Evolutionary conservation across 2,113 vertebrate species (phyloP).

Genomic region (Myotis lucifugus): DNA sequence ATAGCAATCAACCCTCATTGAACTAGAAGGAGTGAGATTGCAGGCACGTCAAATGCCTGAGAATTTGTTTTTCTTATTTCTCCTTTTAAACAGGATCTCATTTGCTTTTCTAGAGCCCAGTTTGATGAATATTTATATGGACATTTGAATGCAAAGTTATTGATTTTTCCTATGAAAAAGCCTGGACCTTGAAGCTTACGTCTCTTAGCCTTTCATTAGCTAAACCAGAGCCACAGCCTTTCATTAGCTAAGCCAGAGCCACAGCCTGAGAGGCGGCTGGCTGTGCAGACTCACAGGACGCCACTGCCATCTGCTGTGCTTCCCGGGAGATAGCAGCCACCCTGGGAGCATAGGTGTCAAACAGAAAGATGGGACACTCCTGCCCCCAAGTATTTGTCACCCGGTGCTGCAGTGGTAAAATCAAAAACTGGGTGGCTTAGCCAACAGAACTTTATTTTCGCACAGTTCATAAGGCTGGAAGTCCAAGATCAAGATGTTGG

Average conservation of each 20-base stretch:
- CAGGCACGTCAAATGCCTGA: neutral
- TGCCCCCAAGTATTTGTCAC: neutral
- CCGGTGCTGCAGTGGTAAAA: neutral
- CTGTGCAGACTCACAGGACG: neutral
- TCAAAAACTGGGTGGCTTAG: neutral
- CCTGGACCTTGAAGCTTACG: neutral
- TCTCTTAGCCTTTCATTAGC: neutral
- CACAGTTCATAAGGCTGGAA: neutral
- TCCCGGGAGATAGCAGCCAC: neutral
- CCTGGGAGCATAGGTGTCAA: neutral
- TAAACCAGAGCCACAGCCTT: neutral
- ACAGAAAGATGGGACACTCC: no score
- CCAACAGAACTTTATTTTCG: neutral
- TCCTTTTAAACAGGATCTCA: neutral
- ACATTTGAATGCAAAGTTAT: neutral
- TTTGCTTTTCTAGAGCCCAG: neutral
- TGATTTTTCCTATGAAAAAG: neutral
- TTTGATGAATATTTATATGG: neutral
- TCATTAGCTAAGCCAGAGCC: neutral
- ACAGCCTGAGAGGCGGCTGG: neutral
- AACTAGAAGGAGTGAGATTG: neutral
- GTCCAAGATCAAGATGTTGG: neutral
- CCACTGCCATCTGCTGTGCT: slow-evolving; percentile 69
- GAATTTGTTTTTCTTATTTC: neutral
- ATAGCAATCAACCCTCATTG: neutral